phyloP scores from a whole-genome alignment of 1,140 invertebrate genomes.

The Spodoptera litura region DNA sequence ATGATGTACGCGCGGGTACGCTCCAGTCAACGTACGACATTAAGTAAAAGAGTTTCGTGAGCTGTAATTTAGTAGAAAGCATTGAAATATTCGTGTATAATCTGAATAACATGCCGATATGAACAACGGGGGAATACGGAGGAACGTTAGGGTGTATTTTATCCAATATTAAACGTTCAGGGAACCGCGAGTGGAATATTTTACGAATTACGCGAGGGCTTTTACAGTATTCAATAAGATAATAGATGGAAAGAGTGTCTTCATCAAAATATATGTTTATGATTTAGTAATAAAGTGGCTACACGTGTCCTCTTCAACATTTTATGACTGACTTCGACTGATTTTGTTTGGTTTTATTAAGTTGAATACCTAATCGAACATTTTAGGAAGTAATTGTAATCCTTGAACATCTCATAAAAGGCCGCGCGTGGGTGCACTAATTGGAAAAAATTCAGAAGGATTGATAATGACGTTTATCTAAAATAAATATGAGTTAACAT shows the following conservation, averaged over 20 bases:
- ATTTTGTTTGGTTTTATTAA: conserved; percentile 3
- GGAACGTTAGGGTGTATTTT: conserved; percentile 81
- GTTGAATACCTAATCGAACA: background rate
- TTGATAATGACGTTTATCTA: no score
- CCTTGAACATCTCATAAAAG: background rate
- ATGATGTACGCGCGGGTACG: conserved; percentile 57
- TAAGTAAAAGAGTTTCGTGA: conserved; percentile 82
- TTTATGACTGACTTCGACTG: conserved; percentile 17
- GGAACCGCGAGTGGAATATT: conserved; percentile 78
- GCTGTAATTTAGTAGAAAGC: conserved; percentile 86
- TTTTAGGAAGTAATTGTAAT: background rate
- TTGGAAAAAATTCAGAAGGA: no score
- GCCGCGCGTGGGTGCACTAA: no score
- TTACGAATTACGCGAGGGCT: conserved; percentile 77
- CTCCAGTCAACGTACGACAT: conserved; percentile 65
- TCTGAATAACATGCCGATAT: conserved; percentile 86
- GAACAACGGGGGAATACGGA: conserved; percentile 82
- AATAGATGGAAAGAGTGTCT: conserved; percentile 67
- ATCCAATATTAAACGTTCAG: conserved; percentile 85
- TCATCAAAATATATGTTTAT: conserved; percentile 57
- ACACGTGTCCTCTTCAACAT: conserved; percentile 20
- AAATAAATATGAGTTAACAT: background rate
- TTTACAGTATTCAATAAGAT: conserved; percentile 80
- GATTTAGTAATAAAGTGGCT: conserved; percentile 36
- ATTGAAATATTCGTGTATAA: conserved; percentile 86